Base-by-base conservation (phyloP, 2,888 invertebrate species). In the Invenusta paracnida region DNA sequence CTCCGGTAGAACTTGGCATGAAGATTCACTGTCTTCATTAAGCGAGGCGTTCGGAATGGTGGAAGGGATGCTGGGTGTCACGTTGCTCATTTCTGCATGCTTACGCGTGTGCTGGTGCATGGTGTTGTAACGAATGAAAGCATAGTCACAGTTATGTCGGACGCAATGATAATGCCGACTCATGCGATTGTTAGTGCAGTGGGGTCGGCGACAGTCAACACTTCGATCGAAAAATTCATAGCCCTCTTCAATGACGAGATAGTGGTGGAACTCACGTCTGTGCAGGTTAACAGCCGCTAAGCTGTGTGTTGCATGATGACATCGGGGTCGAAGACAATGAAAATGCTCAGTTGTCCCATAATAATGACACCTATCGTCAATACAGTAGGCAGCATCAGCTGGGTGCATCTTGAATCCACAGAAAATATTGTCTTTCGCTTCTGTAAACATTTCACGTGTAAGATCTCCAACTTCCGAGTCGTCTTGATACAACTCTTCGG, bases 241-340 rank as follows among this genome's bases (percentile, higher is more conserved):
- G 0, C 95, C 95, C 83, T 81, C 85, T 48, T 96, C 95, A 66
- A 95, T 92, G 85, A 96, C 94, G 79, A 94, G 93, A 88, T 95
- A 94, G 87, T 94, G 94, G 91, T 96, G 96, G 89, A 95, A 95
- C 91, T 96, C 96, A 89, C 95, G 94, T 91, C 95, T 94, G 90
- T 96, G 96, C 89, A 94, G 94, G 87, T 95, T 93, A 89, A 96
- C 93, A 66, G 94, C 94, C 87, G 94, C 94, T 86, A 95, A 94
- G 82, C 94, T 93, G 90, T 95, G 95, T 0, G 95, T 95, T 11
- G 95, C 94, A 89, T 95, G 96, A 90, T 95, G 94, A 90, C 96
- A 97, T 88, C 94, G 92, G 13, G 93, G 93, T 88, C 95, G 94
- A 79, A 94, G 94, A 92, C 96, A 97, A 90, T 97, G 97, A 89